These are phyloP conservation scores for Standfussiana lucernea DNA, from an alignment of 2,888 invertebrate species.

Conservation along the genomic window DNA sequence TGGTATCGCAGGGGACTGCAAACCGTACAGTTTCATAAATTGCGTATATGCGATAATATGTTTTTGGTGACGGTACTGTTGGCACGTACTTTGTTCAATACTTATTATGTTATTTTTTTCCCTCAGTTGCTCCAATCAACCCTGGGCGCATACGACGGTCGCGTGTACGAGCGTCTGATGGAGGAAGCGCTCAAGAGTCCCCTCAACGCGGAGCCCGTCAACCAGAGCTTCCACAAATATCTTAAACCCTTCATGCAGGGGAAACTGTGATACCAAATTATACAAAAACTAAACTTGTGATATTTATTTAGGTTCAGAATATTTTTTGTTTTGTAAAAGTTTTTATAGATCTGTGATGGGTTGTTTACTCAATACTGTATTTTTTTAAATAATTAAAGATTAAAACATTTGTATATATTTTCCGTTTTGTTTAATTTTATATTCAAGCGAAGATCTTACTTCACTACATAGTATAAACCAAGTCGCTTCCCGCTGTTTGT, in stretches of 20 bases:
- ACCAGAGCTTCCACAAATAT: slow-evolving; percentile 93
- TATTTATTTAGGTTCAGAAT: slow-evolving; percentile 2
- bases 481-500: no score
- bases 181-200: slow-evolving; percentile 95
- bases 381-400: neutral
- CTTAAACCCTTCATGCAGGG: slow-evolving; percentile 95
- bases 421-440: neutral
- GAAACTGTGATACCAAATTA: slow-evolving; percentile 88
- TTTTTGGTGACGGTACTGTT: neutral
- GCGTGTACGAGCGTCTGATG: slow-evolving; percentile 94
- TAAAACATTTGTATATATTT: neutral
- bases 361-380: slow-evolving; percentile 18
- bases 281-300: slow-evolving; percentile 13
- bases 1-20: neutral
- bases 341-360: slow-evolving; percentile 37
- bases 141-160: slow-evolving; percentile 95
- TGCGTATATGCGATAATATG: neutral
- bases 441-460: neutral
- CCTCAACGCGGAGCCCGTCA: slow-evolving; percentile 94
- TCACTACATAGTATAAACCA: no score
- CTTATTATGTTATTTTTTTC: neutral
- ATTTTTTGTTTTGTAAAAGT: neutral
- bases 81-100: neutral
- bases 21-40: neutral
- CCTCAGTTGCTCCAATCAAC: slow-evolving; percentile 90